Percentiles rank a stretch among this genome's conserved stretches.
Evolutionary conservation across 2,113 vertebrate genomes (phyloP).

Genomic region (Psettodes erumei): DNA sequence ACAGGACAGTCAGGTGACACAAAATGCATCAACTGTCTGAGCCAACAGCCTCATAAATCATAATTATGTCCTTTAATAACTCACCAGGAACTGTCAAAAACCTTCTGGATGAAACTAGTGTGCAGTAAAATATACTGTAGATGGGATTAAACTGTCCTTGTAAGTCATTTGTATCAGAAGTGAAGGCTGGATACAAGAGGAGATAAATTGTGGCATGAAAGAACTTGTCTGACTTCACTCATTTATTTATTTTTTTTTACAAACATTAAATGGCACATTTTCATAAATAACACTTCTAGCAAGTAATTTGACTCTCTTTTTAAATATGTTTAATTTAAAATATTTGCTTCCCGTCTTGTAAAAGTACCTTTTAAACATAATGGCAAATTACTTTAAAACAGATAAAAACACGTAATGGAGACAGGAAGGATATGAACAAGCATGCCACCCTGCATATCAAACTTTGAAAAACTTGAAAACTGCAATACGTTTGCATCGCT

Average conservation of each 20-base stretch:
- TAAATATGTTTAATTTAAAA: slow-evolving; percentile 60
- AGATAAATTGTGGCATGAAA: neutral
- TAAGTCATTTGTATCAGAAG: neutral
- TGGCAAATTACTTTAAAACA: slow-evolving; percentile 28
- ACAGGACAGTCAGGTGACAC: slow-evolving; percentile 23
- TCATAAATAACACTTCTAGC: slow-evolving; percentile 66
- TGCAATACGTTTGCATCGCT: slow-evolving; percentile 57
- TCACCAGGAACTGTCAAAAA: slow-evolving; percentile 9
- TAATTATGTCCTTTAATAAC: slow-evolving; percentile 18
- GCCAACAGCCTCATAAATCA: slow-evolving; percentile 15
- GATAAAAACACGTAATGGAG: slow-evolving; percentile 39
- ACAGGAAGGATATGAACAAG: slow-evolving; percentile 52
- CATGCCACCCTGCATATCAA: slow-evolving; percentile 71
- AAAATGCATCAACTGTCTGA: slow-evolving; percentile 11
- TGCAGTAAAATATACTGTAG: slow-evolving; percentile 16
- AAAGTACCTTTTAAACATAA: slow-evolving; percentile 60
- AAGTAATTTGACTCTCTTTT: slow-evolving; percentile 37
- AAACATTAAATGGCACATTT: slow-evolving; percentile 74
- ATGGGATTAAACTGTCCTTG: neutral
- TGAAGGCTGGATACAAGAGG: neutral
- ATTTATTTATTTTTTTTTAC: slow-evolving; percentile 54
- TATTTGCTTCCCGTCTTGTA: slow-evolving; percentile 41
- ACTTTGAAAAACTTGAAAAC: slow-evolving; percentile 46
- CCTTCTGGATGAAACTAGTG: neutral
- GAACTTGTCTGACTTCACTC: slow-evolving; percentile 6